Percentiles rank a stretch among this genome's conserved stretches.
phyloP scores from a whole-genome alignment of 1,140 invertebrate species.

The Plectus sambesii region DNA sequence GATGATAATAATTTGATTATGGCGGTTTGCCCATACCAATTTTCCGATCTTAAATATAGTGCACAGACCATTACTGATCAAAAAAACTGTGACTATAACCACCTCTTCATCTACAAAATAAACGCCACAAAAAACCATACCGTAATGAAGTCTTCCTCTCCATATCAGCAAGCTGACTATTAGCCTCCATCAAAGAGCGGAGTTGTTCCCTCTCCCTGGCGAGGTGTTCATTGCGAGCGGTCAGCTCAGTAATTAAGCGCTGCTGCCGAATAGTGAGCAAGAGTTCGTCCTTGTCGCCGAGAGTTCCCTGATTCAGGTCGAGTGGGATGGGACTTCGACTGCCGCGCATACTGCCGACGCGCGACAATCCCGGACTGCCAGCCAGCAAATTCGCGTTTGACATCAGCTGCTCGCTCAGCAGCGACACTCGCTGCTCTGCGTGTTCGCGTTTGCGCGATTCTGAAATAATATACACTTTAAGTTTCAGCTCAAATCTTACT shows the following conservation, averaged over 20 bases:
- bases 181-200: conserved; percentile 7
- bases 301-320: neutral
- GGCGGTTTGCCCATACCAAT: no score
- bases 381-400: conserved; percentile 32
- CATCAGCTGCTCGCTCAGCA: conserved; percentile 33
- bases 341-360: conserved; percentile 12
- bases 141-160: no score
- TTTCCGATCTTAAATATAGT: no score
- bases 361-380: conserved; percentile 13
- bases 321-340: neutral
- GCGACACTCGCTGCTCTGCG: conserved; percentile 17
- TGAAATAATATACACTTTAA: conserved; percentile 6
- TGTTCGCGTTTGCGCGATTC: conserved; percentile 6
- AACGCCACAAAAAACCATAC: no score
- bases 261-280: neutral
- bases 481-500: no score
- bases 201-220: conserved; percentile 7
- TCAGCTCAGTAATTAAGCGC: conserved; percentile 1
- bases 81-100: no score
- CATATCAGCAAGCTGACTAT: neutral
- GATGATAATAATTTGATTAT: no score
- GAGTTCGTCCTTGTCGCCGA: neutral
- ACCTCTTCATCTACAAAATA: no score
- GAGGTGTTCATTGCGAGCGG: neutral
- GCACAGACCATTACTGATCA: no score